Conservation (phyloP, 2,113 vertebrate genomes). For the Eira barbara region DNA sequence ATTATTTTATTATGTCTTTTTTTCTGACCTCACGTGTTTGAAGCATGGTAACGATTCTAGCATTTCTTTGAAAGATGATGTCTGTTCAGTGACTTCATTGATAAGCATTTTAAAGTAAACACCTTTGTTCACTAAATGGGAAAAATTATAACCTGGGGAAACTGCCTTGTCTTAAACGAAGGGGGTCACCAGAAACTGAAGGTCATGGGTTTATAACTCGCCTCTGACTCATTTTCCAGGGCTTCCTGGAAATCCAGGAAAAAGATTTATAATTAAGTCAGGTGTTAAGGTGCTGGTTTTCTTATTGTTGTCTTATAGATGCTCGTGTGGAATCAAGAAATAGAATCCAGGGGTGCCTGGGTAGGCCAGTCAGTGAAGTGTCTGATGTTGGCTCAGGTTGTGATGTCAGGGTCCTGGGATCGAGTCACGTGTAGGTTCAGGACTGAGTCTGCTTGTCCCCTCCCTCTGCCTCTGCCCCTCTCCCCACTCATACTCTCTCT, state of each 20-base stretch:
- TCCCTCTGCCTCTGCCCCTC: not conserved
- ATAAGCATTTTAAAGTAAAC: not conserved
- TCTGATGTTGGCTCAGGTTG: not conserved
- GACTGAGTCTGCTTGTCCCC: not conserved
- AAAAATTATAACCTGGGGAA: not conserved
- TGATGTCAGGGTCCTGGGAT: not conserved
- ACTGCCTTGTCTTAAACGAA: not conserved
- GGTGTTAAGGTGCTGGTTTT: no score
- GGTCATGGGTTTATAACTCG: accelerated
- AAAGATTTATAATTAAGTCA: not conserved
- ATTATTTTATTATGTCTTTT: not conserved
- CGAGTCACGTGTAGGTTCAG: not conserved
- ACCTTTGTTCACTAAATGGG: not conserved
- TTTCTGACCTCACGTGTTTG: not conserved
- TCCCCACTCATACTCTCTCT: not conserved
- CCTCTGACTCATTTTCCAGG: not conserved
- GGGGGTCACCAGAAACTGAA: not conserved
- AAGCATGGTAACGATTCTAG: not conserved
- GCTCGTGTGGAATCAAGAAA: not conserved
- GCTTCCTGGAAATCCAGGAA: not conserved
- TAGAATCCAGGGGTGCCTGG: not conserved
- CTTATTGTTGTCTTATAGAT: not conserved
- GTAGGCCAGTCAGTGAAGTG: not conserved
- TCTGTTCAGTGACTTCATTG: not conserved
- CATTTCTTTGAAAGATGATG: not conserved